A percentile compares a stretch with the other conserved stretches of the same genome.
These are phyloP conservation scores for Sebastes taczanowskii DNA, from an alignment of 2,797 vertebrate genomes.

Conservation along the genomic window DNA sequence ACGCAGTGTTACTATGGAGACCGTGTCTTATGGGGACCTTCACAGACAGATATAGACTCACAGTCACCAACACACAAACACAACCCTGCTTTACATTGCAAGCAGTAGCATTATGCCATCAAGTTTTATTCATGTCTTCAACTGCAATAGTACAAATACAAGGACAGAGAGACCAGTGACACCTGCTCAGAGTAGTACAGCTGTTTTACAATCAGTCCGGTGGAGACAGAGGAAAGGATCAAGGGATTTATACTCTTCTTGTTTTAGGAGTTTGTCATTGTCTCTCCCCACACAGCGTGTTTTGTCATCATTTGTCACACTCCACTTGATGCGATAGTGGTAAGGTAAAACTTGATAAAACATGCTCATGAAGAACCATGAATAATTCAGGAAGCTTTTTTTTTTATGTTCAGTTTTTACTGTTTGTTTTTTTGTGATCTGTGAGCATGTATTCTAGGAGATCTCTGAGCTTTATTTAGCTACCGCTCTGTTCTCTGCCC, in stretches of 20 bases:
- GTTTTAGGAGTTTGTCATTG: neutral
- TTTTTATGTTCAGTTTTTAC: neutral
- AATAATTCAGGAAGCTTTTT: slow-evolving; percentile 50
- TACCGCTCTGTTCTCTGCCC: neutral
- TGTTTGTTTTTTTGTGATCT: slow-evolving; percentile 33
- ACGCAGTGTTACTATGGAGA: neutral
- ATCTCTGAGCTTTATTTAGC: slow-evolving; percentile 26
- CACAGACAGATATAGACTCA: neutral
- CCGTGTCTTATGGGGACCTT: neutral
- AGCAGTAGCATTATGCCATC: neutral
- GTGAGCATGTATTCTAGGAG: slow-evolving; percentile 21
- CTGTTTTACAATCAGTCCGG: neutral
- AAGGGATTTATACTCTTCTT: neutral
- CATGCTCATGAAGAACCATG: slow-evolving; percentile 34
- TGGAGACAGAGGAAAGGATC: neutral
- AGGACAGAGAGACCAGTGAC: neutral
- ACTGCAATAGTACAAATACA: neutral
- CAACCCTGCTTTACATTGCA: neutral
- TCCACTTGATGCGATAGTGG: slow-evolving; percentile 31
- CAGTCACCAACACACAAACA: neutral
- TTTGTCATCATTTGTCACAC: slow-evolving; percentile 46
- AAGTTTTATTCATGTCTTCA: neutral
- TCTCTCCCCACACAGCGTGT: slow-evolving; percentile 15
- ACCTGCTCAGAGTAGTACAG: neutral
- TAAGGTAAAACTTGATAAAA: slow-evolving; percentile 52